Base-by-base conservation (phyloP, 2,888 invertebrate genomes). In the Eumerus sabulonum region DNA sequence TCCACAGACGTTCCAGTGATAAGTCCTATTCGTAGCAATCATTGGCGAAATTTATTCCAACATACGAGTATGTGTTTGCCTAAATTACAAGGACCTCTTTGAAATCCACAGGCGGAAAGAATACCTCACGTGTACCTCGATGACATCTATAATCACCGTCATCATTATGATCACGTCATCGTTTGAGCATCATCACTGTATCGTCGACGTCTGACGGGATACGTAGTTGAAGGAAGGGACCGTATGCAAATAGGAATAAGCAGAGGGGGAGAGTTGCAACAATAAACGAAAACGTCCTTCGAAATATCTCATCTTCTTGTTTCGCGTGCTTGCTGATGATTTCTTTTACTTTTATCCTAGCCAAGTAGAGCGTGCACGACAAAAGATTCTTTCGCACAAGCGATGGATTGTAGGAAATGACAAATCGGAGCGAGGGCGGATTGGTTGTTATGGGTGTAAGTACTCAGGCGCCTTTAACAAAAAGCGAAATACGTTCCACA, bases 301-400 rank as follows among this genome's bases (percentile, higher is more conserved):
- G 67, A 19, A 73, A 67, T 57, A 59, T 77, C 18, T 64, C 51
- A 73, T 60, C 45, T 53, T 50, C 45, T 36, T 50, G 40, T 48
- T 44, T 63, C 42, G 11, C 42, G 40, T 64, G 60, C 62, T 53
- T 67, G 57, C 27, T 27, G 27, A 7, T 19, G 47, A 72, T 53
- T 73, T 45, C 18, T 62, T 57, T 72, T 73, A 7, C 62, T 19
- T 63, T 77, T 73, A 73, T 77, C 53, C 57, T 57, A 54, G 73
- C 53, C 67, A 77, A 77, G 73, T 77, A 77, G 77, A 77, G 77
- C 77, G 62, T 77, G 45, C 62, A 50, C 72, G 62, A 72, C 60
- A 67, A 62, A 51, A 35, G 66, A 27, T n/a, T n/a, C 38, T 50
- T 60, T 44, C 38, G 18, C 45, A 44, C 60, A 60, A 70, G 60